Base-by-base conservation (phyloP, 2,113 vertebrate species). In the Cinclus cinclus region DNA sequence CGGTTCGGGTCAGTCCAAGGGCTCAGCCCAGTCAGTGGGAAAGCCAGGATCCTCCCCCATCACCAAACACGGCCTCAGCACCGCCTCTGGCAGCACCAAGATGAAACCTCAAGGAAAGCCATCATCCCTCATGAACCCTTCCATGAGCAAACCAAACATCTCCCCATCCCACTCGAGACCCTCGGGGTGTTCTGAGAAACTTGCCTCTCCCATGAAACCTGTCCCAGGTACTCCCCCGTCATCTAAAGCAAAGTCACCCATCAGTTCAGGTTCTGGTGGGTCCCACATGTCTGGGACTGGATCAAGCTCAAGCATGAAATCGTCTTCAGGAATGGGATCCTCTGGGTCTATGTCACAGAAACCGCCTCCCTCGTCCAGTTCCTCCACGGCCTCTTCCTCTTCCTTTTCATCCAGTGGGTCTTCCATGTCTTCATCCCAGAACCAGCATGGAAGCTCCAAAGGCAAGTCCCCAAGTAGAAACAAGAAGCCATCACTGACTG, bases 391-490 rank as follows among this genome's bases (percentile, higher is more conserved):
- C 33, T 98, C 97, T 92, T 99, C 98, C 20, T 98, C 98, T 83
- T 98, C 98, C 73, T 98, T 98, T 60, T 98, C 97, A 14, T 99
- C 97, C 92, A 98, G 95, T 52, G 99, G 98, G 88, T 99, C 97
- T 98, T 99, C 97, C 98, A 98, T 97, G 98, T 98, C 87, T 93
- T 98, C 95, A 13, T 98, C 96, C 90, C 98, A 97, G 94, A 99
- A 96, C 96, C 98, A 94, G 96, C 98, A 97, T 94, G 98, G 96
- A 96, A 99, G 99, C 47, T 99, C 99, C 87, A 99, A 99, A 97
- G 99, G 99, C 63, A 99, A 99, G 95, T 99, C 99, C 49, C 99
- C 99, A 12, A 99, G 99, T 97, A 98, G 99, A 84, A 99, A 99
- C 98, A 99, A 99, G 98, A 99, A 99, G 90, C 99, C 99, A 6